Evolutionary conservation across 2,797 vertebrate species (phyloP), one percentile per base, ranked within the genome.

Genomic region (Ispidina picta): DNA sequence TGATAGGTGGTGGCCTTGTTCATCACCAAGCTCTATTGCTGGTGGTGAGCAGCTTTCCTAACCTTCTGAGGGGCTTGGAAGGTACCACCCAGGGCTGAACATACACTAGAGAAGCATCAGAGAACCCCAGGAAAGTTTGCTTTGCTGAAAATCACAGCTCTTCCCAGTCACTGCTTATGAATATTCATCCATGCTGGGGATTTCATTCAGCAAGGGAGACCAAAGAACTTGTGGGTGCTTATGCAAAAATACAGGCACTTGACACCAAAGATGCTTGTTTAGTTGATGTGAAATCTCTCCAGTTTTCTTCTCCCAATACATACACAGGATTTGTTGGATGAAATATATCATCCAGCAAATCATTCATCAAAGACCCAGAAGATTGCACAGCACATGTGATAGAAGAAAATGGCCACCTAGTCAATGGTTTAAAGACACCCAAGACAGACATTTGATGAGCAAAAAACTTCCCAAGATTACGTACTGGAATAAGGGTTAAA

Each of bases 161-260:
- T 80, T 78, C 82, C 39, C 39, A 17, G 62, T 84, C 79, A 66
- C 51, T 75, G 56, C 71, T 73, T 52, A 83, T 89, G 88, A 94
- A 94, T 94, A 95, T 93, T 94, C 86, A 94, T 92, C 59, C 1
- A 0, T 63, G 58, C 55, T 2, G 6, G 76, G 81, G 72, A 74
- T 75, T 79, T 83, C 92, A 37, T 93, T 93, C 79, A 78, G 70
- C 41, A 44, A 62, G 59, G 74, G 76, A 92, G 70, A 43, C 56
- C 17, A 75, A 41, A 82, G 92, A 91, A 69, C 71, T 68, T 66
- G 87, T 83, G 94, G 86, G 87, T 88, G 92, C 89, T 91, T 89
- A 55, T 87, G 87, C 89, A 88, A 89, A 89, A 85, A 59, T 9
- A 41, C 63, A 71, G 63, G 80, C 83, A 55, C 85, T 75, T 89